Evolutionary conservation across 2,113 vertebrate genomes (phyloP).

Genomic region (Ploceus nigricollis): DNA sequence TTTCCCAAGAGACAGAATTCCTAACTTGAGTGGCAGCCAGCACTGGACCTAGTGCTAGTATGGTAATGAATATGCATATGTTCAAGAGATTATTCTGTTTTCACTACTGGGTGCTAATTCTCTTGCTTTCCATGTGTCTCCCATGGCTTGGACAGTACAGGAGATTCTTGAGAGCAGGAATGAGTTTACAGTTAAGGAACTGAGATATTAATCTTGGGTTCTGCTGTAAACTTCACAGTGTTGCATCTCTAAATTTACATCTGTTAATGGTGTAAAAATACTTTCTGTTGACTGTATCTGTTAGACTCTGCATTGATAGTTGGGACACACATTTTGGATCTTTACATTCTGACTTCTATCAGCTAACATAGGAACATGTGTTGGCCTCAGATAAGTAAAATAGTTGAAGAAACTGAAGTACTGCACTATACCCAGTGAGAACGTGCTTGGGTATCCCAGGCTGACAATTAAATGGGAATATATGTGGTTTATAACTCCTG

Average conservation of each 20-base stretch:
- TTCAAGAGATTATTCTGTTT: background rate
- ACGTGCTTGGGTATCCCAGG: background rate
- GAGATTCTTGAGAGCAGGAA: background rate
- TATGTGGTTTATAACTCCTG: background rate
- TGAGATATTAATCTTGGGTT: background rate
- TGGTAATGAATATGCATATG: background rate
- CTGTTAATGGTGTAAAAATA: background rate
- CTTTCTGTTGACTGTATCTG: background rate
- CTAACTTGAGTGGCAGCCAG: background rate
- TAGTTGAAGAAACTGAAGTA: background rate
- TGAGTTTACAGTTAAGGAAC: background rate
- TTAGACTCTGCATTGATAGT: background rate
- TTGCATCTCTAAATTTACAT: background rate
- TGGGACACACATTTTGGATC: background rate
- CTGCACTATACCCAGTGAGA: background rate
- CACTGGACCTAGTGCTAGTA: background rate
- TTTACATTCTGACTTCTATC: background rate
- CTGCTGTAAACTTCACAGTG: background rate
- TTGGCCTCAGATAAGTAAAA: background rate
- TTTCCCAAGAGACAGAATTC: background rate
- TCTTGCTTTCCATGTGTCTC: background rate
- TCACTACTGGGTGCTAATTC: background rate
- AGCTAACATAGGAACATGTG: background rate
- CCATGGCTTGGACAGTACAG: background rate
- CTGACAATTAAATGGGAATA: background rate